These are phyloP conservation scores for Tetragonula clypearis DNA, from an alignment of 1,140 invertebrate genomes.

Conservation along the genomic window DNA sequence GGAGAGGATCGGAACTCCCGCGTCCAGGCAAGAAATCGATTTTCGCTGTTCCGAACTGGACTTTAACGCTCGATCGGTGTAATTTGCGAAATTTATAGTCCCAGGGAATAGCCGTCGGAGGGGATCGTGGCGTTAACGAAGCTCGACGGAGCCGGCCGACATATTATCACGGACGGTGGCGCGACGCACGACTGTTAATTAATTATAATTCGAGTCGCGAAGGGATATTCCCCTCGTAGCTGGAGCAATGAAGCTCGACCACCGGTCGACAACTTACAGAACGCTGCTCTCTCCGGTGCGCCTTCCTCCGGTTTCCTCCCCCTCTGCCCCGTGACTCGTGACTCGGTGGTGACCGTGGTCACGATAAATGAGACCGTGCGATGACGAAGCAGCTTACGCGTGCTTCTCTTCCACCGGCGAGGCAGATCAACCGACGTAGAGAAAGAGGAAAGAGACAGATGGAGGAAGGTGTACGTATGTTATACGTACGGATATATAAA, in stretches of 20 bases:
- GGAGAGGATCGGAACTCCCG: neutral
- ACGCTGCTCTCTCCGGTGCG: neutral
- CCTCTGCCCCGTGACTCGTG: neutral
- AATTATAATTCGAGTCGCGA: slow-evolving; percentile 55
- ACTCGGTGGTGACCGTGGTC: neutral
- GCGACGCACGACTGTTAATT: slow-evolving; percentile 52
- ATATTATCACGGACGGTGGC: slow-evolving; percentile 29
- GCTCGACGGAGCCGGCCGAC: slow-evolving; percentile 42
- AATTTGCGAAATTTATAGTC: slow-evolving; percentile 70
- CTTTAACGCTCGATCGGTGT: slow-evolving; percentile 65
- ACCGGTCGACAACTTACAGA: neutral
- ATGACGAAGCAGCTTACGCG: slow-evolving; percentile 61
- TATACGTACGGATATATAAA: slow-evolving; percentile 40
- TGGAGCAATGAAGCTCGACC: neutral
- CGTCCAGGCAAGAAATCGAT: slow-evolving; percentile 33
- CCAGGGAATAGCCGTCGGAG: slow-evolving; percentile 16
- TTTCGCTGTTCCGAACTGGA: slow-evolving; percentile 14
- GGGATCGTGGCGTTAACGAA: slow-evolving; percentile 61
- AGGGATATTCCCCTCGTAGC: neutral
- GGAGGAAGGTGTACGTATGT: slow-evolving; percentile 29
- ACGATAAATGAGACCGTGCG: slow-evolving; percentile 64
- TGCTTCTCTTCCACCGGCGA: slow-evolving; percentile 13
- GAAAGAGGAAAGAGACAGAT: slow-evolving; percentile 43
- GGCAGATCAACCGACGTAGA: neutral
- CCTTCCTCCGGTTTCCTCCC: slow-evolving; percentile 10